Percentiles rank a stretch among this genome's conserved stretches.
These are phyloP conservation scores for Drosophila picticornis DNA, from an alignment of 2,888 invertebrate genomes.

Conservation along the genomic window DNA sequence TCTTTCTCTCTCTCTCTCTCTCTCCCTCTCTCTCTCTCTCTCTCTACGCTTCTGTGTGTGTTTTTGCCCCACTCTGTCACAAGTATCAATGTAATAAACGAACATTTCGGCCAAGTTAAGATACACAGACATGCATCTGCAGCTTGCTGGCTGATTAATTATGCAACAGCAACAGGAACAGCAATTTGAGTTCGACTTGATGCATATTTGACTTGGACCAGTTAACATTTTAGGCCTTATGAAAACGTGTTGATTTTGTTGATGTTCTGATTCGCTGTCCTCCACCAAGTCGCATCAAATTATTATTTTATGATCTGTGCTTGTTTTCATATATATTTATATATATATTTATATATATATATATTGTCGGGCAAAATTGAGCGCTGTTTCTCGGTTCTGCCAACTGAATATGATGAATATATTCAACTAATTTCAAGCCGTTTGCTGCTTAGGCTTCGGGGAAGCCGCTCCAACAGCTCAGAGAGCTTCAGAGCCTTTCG, in stretches of 20 bases:
- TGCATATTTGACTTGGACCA: background rate
- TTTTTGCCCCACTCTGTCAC: background rate
- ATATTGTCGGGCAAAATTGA: no score
- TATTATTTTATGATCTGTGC: background rate
- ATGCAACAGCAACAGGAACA: constrained; percentile 2
- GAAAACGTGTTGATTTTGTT: background rate
- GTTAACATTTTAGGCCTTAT: background rate
- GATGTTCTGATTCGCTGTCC: background rate
- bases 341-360: background rate
- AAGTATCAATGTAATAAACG: constrained; percentile 27
- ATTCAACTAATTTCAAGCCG: background rate
- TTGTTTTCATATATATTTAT: background rate
- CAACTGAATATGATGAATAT: background rate
- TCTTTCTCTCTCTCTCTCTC: background rate
- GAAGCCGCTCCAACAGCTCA: background rate
- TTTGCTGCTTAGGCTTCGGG: background rate
- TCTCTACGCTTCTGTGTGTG: background rate
- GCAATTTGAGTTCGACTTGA: background rate
- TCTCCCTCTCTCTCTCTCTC: background rate
- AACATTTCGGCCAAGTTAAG: constrained; percentile 3
- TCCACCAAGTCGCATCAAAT: background rate
- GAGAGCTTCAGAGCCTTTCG: no score
- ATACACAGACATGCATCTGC: no score
- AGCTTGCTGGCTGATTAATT: constrained; percentile 16
- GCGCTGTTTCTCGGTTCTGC: no score